Percentiles rank a stretch among this genome's conserved stretches.
These are phyloP conservation scores for Zygothrica quintamaculata DNA, from an alignment of 2,888 invertebrate species.

Conservation along the genomic window DNA sequence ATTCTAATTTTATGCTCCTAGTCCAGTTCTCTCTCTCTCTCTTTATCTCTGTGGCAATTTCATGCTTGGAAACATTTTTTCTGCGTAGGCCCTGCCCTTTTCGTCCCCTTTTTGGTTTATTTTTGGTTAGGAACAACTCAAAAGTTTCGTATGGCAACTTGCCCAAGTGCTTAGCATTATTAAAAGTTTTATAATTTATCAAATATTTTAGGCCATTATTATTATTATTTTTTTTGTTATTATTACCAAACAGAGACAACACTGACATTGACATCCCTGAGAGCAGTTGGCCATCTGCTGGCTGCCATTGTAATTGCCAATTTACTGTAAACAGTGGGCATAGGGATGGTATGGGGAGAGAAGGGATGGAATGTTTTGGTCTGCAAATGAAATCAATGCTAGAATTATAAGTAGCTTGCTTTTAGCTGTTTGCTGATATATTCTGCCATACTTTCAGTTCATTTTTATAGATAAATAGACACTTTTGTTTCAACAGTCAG, in stretches of 20 bases:
- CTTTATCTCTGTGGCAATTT: constrained; percentile 56
- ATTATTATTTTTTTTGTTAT: constrained; percentile 7
- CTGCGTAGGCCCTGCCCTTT: constrained; percentile 30
- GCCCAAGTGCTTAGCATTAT: constrained; percentile 64
- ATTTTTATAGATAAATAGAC: constrained; percentile 68
- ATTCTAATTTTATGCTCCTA: constrained; percentile 19
- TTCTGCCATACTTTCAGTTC: constrained; percentile 57
- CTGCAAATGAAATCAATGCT: constrained; percentile 46
- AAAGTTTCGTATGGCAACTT: constrained; percentile 59
- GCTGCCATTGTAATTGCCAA: constrained; percentile 57
- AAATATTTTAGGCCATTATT: constrained; percentile 54
- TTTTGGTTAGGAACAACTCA: constrained; percentile 61
- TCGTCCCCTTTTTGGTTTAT: too few species aligned
- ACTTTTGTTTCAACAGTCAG: constrained; percentile 43
- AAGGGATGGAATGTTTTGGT: constrained; percentile 39
- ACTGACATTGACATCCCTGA: constrained; percentile 54
- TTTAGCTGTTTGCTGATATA: too few species aligned
- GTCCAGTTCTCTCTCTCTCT: constrained; percentile 8
- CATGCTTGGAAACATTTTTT: constrained; percentile 73
- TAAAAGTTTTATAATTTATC: constrained; percentile 78
- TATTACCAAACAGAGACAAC: constrained; percentile 58
- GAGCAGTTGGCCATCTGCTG: constrained; percentile 34
- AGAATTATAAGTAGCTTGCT: constrained; percentile 54
- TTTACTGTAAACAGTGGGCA: constrained; percentile 16
- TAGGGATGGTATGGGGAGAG: too few species aligned